Base-by-base conservation (phyloP, 2,797 vertebrate genomes). In the Kryptopterus vitreolus region DNA sequence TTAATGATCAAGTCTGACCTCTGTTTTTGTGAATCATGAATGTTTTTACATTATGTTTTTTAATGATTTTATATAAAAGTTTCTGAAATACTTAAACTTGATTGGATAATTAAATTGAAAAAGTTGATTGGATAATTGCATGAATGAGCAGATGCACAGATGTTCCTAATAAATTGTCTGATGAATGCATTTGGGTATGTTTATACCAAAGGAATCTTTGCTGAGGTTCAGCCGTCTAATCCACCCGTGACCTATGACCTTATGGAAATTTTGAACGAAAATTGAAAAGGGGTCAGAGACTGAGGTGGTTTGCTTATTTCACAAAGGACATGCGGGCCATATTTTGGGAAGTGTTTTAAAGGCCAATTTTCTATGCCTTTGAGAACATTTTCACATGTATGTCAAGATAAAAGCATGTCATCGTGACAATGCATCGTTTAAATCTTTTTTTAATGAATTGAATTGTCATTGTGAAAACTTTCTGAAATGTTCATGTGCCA, bases 371-470 rank as follows among this genome's bases (percentile, higher is more conserved):
- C 20, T 35, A 6, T 63, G 18, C 18, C 10, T 63, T 63, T 63
- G 31, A 35, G 61, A 62, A 18, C 59, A 31, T 61, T 12, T 70
- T 69, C 43, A 26, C n/a, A 29, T 69, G 24, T 48, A 48, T 22
- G 4, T 48, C 66, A 48, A 46, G 12, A 69, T 48, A 69, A 68
- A 68, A 68, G 20, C 63, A 43, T 38, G 63, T 43, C 15, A 69
- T 48, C 43, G 18, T 24, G 15, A 3, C 38, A 50, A 29, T 48
- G 24, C 24, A 50, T 69, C n/a, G 26, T 16, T 48, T 15, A 46
- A 46, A n/a, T 12, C 66, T 76, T 55, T 43, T n/a, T 24, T 33
- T 68, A 52, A 29, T 74, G 26, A 74, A 59, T 13, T 12, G 13
- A 26, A 38, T 53, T 38, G 22, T 26, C 61, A 66, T 31, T 26